Conservation (phyloP, 2,113 vertebrate genomes). For the Pseudonaja textilis region DNA sequence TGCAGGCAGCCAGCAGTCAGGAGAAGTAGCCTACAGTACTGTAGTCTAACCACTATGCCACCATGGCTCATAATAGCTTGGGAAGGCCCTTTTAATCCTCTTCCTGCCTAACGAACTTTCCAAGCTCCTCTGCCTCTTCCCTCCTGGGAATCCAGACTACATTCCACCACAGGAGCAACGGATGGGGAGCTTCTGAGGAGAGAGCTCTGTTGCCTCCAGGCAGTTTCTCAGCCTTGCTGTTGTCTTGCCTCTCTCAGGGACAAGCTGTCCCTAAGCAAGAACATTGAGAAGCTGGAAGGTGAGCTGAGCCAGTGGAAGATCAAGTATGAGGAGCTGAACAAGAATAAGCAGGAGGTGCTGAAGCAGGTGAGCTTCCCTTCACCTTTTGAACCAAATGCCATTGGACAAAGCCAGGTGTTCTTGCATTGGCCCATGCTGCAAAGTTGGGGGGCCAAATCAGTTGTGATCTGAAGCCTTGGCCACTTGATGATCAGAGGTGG, state of each 20-base stretch:
- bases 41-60: too few relatives aligned
- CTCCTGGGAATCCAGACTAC: background rate
- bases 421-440: background rate
- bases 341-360: constrained; percentile 90
- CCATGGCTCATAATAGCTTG: background rate
- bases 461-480: background rate
- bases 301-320: constrained; percentile 95
- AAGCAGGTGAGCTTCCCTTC: constrained; percentile 81
- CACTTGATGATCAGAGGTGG: too few relatives aligned
- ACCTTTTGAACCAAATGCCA: too few relatives aligned
- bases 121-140: background rate
- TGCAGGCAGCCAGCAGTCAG: too few relatives aligned
- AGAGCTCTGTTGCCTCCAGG: background rate
- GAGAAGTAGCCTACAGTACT: too few relatives aligned
- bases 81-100: background rate
- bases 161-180: background rate
- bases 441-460: background rate
- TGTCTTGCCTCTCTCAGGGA: constrained; percentile 73
- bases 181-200: background rate
- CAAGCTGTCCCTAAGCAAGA: constrained; percentile 87
- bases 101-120: background rate
- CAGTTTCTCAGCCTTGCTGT: background rate
- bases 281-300: constrained; percentile 89
- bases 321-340: constrained; percentile 94
- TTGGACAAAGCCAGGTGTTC: background rate